phyloP scores from a whole-genome alignment of 1,140 invertebrate species.

The Sarcophaga bullata region DNA sequence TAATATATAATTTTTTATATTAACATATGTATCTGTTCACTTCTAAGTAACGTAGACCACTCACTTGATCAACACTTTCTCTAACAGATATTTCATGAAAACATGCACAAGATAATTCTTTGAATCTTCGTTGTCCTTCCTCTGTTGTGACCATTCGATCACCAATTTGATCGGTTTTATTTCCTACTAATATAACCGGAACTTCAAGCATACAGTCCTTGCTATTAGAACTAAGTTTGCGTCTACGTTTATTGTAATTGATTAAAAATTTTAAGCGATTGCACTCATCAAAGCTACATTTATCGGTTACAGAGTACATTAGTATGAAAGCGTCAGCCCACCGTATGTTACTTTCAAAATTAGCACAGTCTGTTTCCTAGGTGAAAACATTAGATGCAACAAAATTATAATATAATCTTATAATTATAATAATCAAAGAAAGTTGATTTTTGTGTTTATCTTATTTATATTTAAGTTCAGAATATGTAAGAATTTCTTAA shows the following conservation, averaged over 20 bases:
- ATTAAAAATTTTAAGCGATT: conserved; percentile 82
- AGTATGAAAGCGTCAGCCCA: conserved; percentile 88
- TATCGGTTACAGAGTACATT: conserved; percentile 86
- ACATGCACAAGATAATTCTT: conserved; percentile 82
- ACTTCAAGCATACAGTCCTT: conserved; percentile 70
- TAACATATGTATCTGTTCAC: not conserved
- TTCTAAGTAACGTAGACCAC: not conserved
- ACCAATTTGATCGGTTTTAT: conserved; percentile 80
- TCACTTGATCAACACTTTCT: conserved; percentile 81
- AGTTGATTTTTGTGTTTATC: not conserved
- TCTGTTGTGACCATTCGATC: conserved; percentile 80
- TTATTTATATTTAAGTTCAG: too few relatives aligned
- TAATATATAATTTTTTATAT: not conserved
- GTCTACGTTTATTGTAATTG: conserved; percentile 78
- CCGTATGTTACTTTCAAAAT: conserved; percentile 79
- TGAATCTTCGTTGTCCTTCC: conserved; percentile 77
- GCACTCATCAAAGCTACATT: conserved; percentile 85
- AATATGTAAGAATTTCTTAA: too few relatives aligned
- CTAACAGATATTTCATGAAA: conserved; percentile 87
- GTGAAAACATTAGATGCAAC: not conserved
- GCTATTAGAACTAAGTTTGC: conserved; percentile 69
- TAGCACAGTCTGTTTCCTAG: conserved; percentile 75
- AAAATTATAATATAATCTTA: conserved; percentile 23
- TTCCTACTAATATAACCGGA: conserved; percentile 82
- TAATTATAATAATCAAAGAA: not conserved